These are phyloP conservation scores for Scaeva pyrastri DNA, from an alignment of 2,888 invertebrate genomes.

Conservation along the genomic window DNA sequence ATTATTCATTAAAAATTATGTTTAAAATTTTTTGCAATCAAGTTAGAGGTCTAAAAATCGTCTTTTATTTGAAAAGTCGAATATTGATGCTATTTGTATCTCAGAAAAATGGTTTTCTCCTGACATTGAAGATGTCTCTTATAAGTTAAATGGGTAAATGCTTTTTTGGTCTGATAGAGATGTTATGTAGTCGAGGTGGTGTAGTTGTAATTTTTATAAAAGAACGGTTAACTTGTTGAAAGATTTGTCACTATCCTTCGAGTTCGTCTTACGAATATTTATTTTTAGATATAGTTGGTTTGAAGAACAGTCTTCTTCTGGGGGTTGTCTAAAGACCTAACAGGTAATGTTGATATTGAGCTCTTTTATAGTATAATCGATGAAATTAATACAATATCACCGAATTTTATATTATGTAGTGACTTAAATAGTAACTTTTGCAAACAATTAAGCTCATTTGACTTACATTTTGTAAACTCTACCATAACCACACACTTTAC, in stretches of 20 bases:
- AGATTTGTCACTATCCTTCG: neutral
- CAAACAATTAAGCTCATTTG: no score
- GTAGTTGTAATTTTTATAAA: constrained; percentile 3
- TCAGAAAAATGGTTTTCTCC: neutral
- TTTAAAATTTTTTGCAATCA: no score
- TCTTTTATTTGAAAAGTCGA: neutral
- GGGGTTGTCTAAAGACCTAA: constrained; percentile 3
- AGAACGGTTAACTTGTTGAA: neutral
- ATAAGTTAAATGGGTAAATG: neutral
- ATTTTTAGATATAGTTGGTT: neutral
- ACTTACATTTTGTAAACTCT: no score
- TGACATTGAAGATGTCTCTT: neutral
- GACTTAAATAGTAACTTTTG: no score
- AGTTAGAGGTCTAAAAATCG: neutral
- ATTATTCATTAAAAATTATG: no score
- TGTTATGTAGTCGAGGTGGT: constrained; percentile 2
- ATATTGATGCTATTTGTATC: neutral
- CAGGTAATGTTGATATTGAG: neutral
- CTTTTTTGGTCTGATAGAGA: constrained; percentile 10
- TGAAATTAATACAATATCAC: no score
- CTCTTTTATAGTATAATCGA: no score
- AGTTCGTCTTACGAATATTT: neutral
- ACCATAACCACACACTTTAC: no score
- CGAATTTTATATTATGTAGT: no score
- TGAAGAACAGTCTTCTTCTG: neutral